These are phyloP conservation scores for Rhadina sibilatrix DNA, from an alignment of 2,113 vertebrate genomes.

Conservation along the genomic window DNA sequence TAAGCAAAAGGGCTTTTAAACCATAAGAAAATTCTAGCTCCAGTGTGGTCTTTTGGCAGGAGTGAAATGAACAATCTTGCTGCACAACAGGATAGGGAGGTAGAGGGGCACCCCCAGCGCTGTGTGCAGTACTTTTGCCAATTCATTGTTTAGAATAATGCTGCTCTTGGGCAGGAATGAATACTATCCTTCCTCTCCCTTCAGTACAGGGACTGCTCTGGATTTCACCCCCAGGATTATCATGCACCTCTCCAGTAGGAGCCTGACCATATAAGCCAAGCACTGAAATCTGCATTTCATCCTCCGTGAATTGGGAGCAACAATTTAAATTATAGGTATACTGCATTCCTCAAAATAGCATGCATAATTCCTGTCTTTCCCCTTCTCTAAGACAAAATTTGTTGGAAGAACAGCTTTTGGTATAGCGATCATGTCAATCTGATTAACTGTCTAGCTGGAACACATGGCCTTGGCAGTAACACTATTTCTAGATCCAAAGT, in stretches of 20 bases:
- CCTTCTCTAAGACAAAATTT: background rate
- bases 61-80: background rate
- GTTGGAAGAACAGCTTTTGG: constrained; percentile 27
- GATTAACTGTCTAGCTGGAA: constrained; percentile 40
- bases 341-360: background rate
- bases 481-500: background rate
- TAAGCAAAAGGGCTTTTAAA: background rate
- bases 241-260: background rate
- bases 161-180: background rate
- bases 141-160: background rate
- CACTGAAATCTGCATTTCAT: background rate
- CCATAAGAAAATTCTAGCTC: background rate
- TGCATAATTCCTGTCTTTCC: background rate
- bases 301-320: background rate
- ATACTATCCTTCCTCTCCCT: background rate
- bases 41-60: constrained; percentile 16
- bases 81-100: background rate
- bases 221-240: background rate
- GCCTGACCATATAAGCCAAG: background rate
- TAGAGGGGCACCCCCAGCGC: background rate
- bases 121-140: constrained; percentile 4
- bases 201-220: background rate
- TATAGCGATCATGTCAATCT: constrained; percentile 31
- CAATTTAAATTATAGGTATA: background rate
- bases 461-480: background rate